phyloP scores from a whole-genome alignment of 1,140 invertebrate species.

The Saccostrea glomerata region DNA sequence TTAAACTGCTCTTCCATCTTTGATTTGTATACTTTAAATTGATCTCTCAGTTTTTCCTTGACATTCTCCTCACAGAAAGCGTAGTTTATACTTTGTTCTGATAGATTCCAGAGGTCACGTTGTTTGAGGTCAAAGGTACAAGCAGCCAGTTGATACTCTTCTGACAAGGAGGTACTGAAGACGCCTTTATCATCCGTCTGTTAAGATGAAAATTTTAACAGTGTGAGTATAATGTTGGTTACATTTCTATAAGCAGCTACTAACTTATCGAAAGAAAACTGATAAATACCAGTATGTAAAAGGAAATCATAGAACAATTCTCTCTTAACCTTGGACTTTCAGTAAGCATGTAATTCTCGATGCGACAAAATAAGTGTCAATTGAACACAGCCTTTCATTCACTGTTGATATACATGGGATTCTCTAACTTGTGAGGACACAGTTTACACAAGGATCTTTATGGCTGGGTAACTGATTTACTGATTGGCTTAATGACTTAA shows the following conservation, averaged over 20 bases:
- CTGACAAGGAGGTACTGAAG: constrained; percentile 86
- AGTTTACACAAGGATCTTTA: too few relatives aligned
- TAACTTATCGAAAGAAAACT: too few relatives aligned
- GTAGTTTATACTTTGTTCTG: constrained; percentile 79
- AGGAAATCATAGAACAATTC: too few relatives aligned
- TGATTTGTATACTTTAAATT: constrained; percentile 50
- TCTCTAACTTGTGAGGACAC: too few relatives aligned
- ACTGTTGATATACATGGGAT: too few relatives aligned
- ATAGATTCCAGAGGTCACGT: constrained; percentile 82
- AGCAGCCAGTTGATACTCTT: constrained; percentile 82
- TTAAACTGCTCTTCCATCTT: background rate
- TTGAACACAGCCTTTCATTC: too few relatives aligned
- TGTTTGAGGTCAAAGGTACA: constrained; percentile 78
- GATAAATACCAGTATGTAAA: background rate
- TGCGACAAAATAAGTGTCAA: too few relatives aligned
- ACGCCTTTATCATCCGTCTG: constrained; percentile 94
- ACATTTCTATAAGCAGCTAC: background rate
- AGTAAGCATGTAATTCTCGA: too few relatives aligned
- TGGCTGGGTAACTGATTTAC: too few relatives aligned
- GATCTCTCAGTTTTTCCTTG: constrained; percentile 77
- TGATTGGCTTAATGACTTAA: too few relatives aligned
- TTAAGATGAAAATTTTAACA: constrained; percentile 68
- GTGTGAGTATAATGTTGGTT: background rate
- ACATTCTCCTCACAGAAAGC: constrained; percentile 80
- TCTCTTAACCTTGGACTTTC: too few relatives aligned